These are phyloP conservation scores for Pampus argenteus DNA, from an alignment of 2,797 vertebrate genomes.

Conservation along the genomic window DNA sequence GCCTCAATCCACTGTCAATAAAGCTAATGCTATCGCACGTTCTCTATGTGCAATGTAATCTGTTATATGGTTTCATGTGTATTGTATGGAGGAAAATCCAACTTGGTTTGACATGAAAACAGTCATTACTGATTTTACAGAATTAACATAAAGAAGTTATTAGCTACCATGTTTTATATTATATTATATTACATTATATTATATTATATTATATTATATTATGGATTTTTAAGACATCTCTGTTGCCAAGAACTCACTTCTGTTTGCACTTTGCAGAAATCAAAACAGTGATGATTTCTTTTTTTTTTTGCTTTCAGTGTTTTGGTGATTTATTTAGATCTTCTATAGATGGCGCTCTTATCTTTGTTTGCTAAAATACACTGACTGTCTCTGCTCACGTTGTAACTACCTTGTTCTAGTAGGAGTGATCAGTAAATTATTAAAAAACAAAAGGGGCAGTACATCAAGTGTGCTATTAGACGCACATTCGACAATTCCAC, in stretches of 20 bases:
- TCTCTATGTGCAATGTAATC: constrained; percentile 56
- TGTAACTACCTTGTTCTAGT: neutral
- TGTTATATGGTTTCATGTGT: constrained; percentile 39
- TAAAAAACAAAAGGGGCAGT: neutral
- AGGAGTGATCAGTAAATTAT: neutral
- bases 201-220: too few species aligned
- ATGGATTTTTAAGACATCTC: neutral
- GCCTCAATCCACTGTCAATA: constrained; percentile 72
- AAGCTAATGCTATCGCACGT: constrained; percentile 71
- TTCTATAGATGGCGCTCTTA: neutral
- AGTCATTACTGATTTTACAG: neutral
- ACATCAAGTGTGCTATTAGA: neutral
- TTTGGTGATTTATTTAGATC: neutral
- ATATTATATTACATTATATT: too few species aligned
- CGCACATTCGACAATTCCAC: neutral
- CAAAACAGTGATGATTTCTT: too few species aligned
- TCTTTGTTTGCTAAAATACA: neutral
- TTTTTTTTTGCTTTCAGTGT: neutral
- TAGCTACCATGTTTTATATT: neutral
- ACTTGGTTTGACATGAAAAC: constrained; percentile 12
- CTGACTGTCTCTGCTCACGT: neutral
- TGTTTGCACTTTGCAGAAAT: neutral
- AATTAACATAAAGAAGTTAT: constrained; percentile 9
- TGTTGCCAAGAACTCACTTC: neutral
- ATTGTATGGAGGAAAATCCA: constrained; percentile 18